Percentiles rank a stretch among this genome's conserved stretches.
phyloP scores from a whole-genome alignment of 2,797 vertebrate species.

The Erethizon dorsatum region DNA sequence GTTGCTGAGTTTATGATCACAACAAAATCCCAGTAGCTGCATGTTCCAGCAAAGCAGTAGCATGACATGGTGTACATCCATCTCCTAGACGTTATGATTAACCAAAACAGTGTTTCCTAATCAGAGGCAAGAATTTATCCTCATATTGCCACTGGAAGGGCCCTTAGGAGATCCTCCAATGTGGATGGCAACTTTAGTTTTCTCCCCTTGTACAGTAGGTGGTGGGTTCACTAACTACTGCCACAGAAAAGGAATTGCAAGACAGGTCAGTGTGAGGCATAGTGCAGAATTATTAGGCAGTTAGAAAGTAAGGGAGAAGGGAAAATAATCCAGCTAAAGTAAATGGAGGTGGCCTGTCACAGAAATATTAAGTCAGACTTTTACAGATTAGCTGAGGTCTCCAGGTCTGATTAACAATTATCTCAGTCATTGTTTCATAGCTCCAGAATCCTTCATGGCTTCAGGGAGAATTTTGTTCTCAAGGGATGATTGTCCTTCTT shows the following conservation, averaged over 20 bases:
- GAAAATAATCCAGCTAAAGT: background rate
- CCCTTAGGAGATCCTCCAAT: background rate
- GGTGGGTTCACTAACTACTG: background rate
- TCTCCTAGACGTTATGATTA: background rate
- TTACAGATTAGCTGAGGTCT: background rate
- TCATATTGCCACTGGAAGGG: background rate
- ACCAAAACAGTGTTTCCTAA: background rate
- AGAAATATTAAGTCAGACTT: background rate
- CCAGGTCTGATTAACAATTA: background rate
- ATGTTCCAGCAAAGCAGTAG: background rate
- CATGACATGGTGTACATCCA: background rate
- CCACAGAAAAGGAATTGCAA: background rate
- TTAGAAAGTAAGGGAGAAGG: background rate
- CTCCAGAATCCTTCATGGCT: background rate
- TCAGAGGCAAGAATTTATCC: background rate
- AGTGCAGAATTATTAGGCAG: background rate
- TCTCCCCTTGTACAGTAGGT: background rate
- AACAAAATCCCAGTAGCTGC: background rate
- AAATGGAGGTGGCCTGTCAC: background rate
- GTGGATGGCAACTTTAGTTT: background rate
- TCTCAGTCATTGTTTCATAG: background rate
- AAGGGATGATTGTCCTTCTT: background rate
- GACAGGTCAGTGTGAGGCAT: background rate
- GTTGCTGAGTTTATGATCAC: background rate
- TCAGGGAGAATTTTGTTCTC: background rate